Evolutionary conservation across 2,797 vertebrate genomes (phyloP), one percentile per base, ranked within the genome.

Genomic region (Anabacerthia variegaticeps): DNA sequence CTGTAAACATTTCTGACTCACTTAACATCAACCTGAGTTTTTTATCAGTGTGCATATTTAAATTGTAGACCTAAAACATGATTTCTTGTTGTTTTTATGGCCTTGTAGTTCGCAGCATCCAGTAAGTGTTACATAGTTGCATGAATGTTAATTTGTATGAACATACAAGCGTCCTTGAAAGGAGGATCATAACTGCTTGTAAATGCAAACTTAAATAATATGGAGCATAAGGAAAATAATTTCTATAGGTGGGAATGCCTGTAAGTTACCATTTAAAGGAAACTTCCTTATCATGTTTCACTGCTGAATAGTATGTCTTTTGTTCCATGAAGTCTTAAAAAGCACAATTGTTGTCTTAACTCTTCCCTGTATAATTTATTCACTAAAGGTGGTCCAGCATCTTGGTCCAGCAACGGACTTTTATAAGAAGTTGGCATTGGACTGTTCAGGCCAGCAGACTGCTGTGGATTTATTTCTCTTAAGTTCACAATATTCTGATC

Each of bases 341-440:
- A 56, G 9, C 3, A 5, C 2, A 2, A 11, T 43, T 7, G 3
- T 82, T 72, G 9, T 55, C 17, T 34, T 83, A 94, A 94, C 32
- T 68, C 9, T 67, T 74, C 46, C 12, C 36, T 84, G 4, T 89
- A 11, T 80, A 17, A 85, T 89, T 66, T 56, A 85, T 96, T 96
- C 83, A 55, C 55, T 78, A 75, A 48, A 99, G 99, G 99, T 98
- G 26, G 98, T 99, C 34, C 99, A 99, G 73, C 99, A 99, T 97
- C 98, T 99, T 75, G 99, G 99, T 85, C 99, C 99, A 30, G 99
- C 99, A 72, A 99, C 99, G 12, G 99, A 99, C 96, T 99, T 99
- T 97, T 99, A 99, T 89, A 99, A 99, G 98, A 99, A 99, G 92
- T 98, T 99, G 18, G 99, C 99, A n/a, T 97, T 99, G 97, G 99